Evolutionary conservation across 2,888 invertebrate species (phyloP).

Genomic region (Liopterus haemorrhoidalis): DNA sequence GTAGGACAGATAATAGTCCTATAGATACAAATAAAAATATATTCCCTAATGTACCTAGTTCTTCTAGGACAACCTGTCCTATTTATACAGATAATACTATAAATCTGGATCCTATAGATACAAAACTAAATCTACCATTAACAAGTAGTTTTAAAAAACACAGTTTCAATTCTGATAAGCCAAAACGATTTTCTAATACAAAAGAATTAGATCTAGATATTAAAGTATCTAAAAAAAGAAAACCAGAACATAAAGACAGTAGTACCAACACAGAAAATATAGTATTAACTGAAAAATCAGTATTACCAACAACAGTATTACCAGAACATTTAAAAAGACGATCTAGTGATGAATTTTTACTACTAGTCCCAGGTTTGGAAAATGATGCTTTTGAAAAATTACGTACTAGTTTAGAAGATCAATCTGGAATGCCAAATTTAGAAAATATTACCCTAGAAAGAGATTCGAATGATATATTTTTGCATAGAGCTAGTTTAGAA

Average conservation of each 20-base stretch:
- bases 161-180: slow-evolving; percentile 58
- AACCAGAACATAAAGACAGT: not conserved
- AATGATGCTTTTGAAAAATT: not conserved
- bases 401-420: too few relatives aligned
- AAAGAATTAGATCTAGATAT: slow-evolving; percentile 3
- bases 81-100: not conserved
- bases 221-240: slow-evolving; percentile 9
- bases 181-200: slow-evolving; percentile 42
- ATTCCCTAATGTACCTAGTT: not conserved
- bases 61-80: not conserved
- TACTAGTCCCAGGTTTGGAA: slow-evolving; percentile 2
- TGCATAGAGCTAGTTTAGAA: too few relatives aligned
- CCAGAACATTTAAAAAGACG: slow-evolving; percentile 24
- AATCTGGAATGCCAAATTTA: too few relatives aligned
- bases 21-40: not conserved
- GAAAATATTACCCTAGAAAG: too few relatives aligned
- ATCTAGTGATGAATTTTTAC: too few relatives aligned
- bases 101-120: slow-evolving; percentile 1
- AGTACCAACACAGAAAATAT: not conserved
- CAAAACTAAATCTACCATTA: slow-evolving; percentile 34
- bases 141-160: slow-evolving; percentile 46
- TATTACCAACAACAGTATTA: too few relatives aligned
- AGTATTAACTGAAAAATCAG: not conserved
- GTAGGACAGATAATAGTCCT: too few relatives aligned
- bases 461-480: too few relatives aligned